A percentile compares a stretch with the other conserved stretches of the same genome.
Evolutionary conservation across 2,888 invertebrate species (phyloP).

Genomic region (Elmis aenea): DNA sequence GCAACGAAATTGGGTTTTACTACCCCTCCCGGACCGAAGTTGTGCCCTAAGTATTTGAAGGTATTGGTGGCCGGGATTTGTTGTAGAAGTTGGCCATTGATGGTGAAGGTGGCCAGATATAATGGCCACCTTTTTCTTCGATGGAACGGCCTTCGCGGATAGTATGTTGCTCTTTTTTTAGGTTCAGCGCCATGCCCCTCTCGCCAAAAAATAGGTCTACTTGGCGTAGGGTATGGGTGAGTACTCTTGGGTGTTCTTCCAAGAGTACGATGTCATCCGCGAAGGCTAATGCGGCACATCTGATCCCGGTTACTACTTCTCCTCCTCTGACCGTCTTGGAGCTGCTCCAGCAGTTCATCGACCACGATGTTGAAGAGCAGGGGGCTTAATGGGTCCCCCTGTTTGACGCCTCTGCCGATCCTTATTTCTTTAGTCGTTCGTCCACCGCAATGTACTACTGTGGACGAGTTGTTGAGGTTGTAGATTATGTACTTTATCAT

Average conservation of each 20-base stretch:
- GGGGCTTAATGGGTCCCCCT: slow-evolving; percentile 39
- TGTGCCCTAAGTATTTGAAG: too few species aligned
- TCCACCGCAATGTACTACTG: slow-evolving; percentile 2
- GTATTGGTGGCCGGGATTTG: too few species aligned
- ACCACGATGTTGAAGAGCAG: slow-evolving; percentile 28
- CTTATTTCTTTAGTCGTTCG: too few species aligned
- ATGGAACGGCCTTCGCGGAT: slow-evolving; percentile 27
- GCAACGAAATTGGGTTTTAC: too few species aligned
- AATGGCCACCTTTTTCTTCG: too few species aligned
- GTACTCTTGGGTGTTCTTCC: slow-evolving; percentile 29
- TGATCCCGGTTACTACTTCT: too few species aligned
- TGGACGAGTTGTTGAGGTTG: slow-evolving; percentile 6
- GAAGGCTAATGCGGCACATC: slow-evolving; percentile 29
- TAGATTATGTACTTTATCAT: slow-evolving; percentile 9
- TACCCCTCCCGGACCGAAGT: too few species aligned
- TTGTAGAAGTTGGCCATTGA: too few species aligned
- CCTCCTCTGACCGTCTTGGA: slow-evolving; percentile 15
- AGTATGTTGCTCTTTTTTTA: slow-evolving; percentile 28
- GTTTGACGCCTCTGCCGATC: slow-evolving; percentile 38
- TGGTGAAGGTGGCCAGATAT: slow-evolving; percentile 14
- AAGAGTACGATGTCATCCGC: slow-evolving; percentile 40
- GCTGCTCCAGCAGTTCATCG: slow-evolving; percentile 27
- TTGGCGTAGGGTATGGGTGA: slow-evolving; percentile 26
- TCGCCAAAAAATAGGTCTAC: slow-evolving; percentile 12
- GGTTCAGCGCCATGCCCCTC: slow-evolving; percentile 23